phyloP scores from a whole-genome alignment of 2,888 invertebrate species.

The Tholera decimalis region DNA sequence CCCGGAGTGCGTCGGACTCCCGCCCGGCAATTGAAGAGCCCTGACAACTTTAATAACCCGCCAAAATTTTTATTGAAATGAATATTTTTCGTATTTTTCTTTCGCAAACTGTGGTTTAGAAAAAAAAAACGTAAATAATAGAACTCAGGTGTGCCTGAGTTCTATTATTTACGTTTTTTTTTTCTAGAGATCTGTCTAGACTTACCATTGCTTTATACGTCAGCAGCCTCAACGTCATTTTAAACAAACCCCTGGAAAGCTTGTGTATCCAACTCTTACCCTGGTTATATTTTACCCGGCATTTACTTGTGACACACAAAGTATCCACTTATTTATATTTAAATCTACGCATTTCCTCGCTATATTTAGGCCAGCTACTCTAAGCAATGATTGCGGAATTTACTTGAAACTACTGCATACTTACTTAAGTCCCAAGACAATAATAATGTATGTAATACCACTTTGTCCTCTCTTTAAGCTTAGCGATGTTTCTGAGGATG shows the following conservation, averaged over 20 bases:
- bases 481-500: too few relatives aligned
- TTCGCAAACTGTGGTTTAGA: not conserved
- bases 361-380: slow-evolving; percentile 6
- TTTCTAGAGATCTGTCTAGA: too few relatives aligned
- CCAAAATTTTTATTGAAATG: slow-evolving; percentile 11
- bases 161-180: not conserved
- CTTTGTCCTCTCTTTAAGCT: too few relatives aligned
- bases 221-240: not conserved
- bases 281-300: not conserved
- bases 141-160: not conserved
- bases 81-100: slow-evolving; percentile 7
- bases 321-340: slow-evolving; percentile 22
- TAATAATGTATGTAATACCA: not conserved
- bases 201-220: not conserved
- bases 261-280: not conserved
- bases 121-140: not conserved
- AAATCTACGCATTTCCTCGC: slow-evolving; percentile 8
- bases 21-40: not conserved
- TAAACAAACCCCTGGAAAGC: not conserved
- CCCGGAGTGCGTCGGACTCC: not conserved
- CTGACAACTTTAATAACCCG: slow-evolving; percentile 24
- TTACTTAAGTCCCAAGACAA: too few relatives aligned
- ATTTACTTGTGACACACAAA: slow-evolving; percentile 3
- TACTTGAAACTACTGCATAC: not conserved
- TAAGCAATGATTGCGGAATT: not conserved